A percentile compares a stretch with the other conserved stretches of the same genome.
Conservation (phyloP, 2,888 invertebrate species). For the Coelopa pilipes region DNA sequence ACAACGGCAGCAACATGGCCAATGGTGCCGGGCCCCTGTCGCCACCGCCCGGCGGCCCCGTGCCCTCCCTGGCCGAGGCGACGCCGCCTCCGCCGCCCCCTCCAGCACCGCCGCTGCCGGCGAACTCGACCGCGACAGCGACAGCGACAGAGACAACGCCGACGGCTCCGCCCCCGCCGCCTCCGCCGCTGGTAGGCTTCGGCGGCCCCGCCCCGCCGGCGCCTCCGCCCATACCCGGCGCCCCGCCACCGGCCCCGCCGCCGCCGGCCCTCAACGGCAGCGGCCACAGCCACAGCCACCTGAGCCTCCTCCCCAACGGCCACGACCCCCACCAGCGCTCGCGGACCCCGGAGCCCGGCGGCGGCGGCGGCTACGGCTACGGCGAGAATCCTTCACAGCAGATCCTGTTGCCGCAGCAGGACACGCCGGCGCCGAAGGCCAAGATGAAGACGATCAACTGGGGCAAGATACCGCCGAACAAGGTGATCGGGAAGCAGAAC, state of each 20-base stretch:
- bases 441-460: conserved; percentile 99
- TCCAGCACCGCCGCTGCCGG: conserved; percentile 65
- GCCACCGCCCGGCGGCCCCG: conserved; percentile 47
- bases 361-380: conserved; percentile 40
- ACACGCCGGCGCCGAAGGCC: conserved; percentile 91
- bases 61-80: conserved; percentile 30
- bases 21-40: conserved; percentile 59
- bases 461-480: conserved; percentile 94
- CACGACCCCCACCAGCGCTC: conserved; percentile 33
- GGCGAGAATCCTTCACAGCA: conserved; percentile 48
- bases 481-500: conserved; percentile 89
- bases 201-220: conserved; percentile 55
- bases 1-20: conserved; percentile 51
- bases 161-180: conserved; percentile 41
- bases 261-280: conserved; percentile 55
- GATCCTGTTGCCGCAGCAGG: conserved; percentile 84
- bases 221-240: conserved; percentile 60
- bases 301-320: conserved; percentile 39
- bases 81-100: conserved; percentile 69
- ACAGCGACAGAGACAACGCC: conserved; percentile 28
- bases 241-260: conserved; percentile 61
- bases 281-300: conserved; percentile 33
- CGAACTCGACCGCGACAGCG: conserved; percentile 59
- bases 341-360: conserved; percentile 56
- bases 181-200: conserved; percentile 38